Conservation (phyloP, 2,888 invertebrate species). For the Fragum sueziense region DNA sequence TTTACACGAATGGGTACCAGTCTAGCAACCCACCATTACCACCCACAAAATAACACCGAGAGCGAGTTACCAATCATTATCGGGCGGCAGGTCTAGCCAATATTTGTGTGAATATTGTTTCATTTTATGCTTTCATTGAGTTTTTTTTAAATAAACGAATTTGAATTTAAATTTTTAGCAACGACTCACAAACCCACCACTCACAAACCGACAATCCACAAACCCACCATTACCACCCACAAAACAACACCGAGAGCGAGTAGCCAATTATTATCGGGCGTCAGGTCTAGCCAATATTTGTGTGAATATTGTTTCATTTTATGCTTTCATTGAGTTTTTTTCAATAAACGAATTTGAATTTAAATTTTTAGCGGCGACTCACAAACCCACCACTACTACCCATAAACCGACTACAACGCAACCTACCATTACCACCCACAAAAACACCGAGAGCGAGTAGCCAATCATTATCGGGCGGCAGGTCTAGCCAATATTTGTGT, state of each 20-base stretch:
- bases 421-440: not conserved
- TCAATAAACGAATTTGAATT: too few relatives aligned
- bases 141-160: too few relatives aligned
- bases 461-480: constrained; percentile 1
- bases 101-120: too few relatives aligned
- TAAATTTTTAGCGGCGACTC: not conserved
- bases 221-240: not conserved
- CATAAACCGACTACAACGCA: constrained; percentile 10
- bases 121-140: too few relatives aligned
- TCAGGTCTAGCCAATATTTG: not conserved
- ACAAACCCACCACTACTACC: not conserved
- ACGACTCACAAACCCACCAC: constrained; percentile 16
- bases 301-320: too few relatives aligned
- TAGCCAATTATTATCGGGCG: not conserved
- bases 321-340: too few relatives aligned
- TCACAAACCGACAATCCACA: not conserved
- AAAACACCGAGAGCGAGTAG: not conserved
- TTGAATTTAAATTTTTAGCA: not conserved
- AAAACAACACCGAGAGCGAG: not conserved
- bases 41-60: not conserved
- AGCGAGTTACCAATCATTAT: not conserved
- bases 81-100: not conserved
- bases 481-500: not conserved
- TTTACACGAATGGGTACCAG: too few relatives aligned
- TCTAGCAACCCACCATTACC: not conserved